Evolutionary conservation across 2,888 invertebrate genomes (phyloP), one percentile per base, ranked within the genome.

Genomic region (Acronicta alni): DNA sequence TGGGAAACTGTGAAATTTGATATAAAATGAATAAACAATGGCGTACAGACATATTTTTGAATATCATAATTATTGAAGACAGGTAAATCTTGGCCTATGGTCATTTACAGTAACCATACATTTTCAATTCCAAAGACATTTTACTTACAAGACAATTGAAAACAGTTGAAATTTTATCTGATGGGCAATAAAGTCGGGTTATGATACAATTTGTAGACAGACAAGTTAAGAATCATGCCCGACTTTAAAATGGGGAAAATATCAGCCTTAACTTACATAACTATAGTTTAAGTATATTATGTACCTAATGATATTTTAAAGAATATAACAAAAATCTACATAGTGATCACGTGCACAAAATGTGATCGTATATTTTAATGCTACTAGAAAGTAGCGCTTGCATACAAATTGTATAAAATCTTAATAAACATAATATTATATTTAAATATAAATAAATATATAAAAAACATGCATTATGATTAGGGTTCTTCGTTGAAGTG

Each of bases 1-100:
- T 15, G 95, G 95, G 16, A 90, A 89, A 79, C 72, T 90, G 71
- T 84, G 75, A 79, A 75, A 68, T 30, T 47, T 38, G 30, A 39
- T 42, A n/a, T 43, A 32, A 38, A 47, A 32, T 38, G 39, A 16
- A 26, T 14, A n/a, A 39, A 38, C 10, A 55, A 42, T 39, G 20
- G 43, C 35, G 48, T 42, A 44, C n/a, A 44, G n/a, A 52, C 3
- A n/a, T 44, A n/a, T 52, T 57, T 66, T 54, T 67, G 42, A 61
- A 57, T 43, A 57, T 59, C 55, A 53, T 55, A 18, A 23, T 56
- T 45, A 32, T 14, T 32, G 32, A 32, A 32, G 32, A n/a, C 20
- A 35, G 35, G 20, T 16, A 52, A 47, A 56, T 41, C 52, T 49
- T 63, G 53, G 20, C 38, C 15, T 30, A 47, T 44, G 51, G 54